Base-by-base conservation (phyloP, 2,888 invertebrate genomes). In the Drosophila maculinotata region DNA sequence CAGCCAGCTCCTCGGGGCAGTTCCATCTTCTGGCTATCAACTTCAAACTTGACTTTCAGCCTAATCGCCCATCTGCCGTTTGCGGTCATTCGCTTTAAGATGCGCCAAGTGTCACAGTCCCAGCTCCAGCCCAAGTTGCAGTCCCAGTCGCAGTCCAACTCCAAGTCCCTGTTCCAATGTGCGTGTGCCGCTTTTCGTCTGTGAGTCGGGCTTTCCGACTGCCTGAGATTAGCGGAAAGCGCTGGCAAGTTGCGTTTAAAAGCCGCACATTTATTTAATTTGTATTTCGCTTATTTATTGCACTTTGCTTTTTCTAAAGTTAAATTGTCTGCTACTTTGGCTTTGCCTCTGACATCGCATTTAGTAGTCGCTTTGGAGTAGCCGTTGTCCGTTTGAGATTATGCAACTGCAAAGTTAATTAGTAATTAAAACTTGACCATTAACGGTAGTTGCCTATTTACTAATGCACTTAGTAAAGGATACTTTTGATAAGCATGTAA, bases 241-340 rank as follows among this genome's bases (percentile, higher is more conserved):
- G 39, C 65, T 64, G 47, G 67, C 62, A 48, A 62, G 65, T 76
- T 70, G 68, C 81, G 58, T 84, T 87, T 87, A 80, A 87, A 84
- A 86, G 78, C 84, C 57, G 72, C 81, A 75, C 78, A 84, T 87
- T 87, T 87, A 82, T 84, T 84, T 87, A 82, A 82, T 84, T 84
- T 84, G 66, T 69, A 72, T 69, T 72, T 53, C 53, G 56, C n/a
- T 77, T 66, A 73, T 58, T 69, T 54, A 64, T 59, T 76, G 68
- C 82, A 54, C 66, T 72, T 75, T 39, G 39, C 41, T 52, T 54
- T 56, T 15, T 17, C 28, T 33, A 53, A 49, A 57, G 64, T 69
- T 83, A 72, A 74, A 79, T 79, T 79, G 76, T 69, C 65, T 54
- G 57, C 70, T 52, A 56, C 63, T 60, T 65, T 47, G 47, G 48